Conservation (phyloP, 2,888 invertebrate species). For the Epinotia bilunana region DNA sequence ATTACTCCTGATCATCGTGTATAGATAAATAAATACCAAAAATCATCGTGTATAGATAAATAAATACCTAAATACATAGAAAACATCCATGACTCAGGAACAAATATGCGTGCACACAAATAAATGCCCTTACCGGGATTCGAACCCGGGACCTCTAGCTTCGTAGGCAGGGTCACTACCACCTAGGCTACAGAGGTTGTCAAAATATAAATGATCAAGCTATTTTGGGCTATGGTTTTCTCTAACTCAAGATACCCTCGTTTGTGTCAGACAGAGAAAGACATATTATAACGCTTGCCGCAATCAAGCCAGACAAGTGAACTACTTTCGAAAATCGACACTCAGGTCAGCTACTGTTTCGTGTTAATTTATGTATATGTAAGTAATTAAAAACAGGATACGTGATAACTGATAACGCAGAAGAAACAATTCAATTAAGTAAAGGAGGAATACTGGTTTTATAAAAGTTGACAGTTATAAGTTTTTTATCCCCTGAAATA, state of each 20-base stretch:
- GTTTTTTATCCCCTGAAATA: neutral
- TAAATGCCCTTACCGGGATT: too few species aligned
- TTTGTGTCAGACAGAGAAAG: constrained; percentile 13
- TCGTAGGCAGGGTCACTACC: too few species aligned
- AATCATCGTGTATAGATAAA: too few species aligned
- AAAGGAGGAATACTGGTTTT: neutral
- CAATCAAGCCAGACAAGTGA: constrained; percentile 12
- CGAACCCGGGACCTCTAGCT: too few species aligned
- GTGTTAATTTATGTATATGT: constrained; percentile 20
- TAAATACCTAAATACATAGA: too few species aligned
- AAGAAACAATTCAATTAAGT: constrained; percentile 1
- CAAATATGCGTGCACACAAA: too few species aligned
- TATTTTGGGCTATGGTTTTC: too few species aligned
- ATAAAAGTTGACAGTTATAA: neutral
- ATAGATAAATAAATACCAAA: too few species aligned
- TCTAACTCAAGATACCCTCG: neutral
- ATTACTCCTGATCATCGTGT: too few species aligned
- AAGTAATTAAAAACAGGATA: constrained; percentile 12
- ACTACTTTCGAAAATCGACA: constrained; percentile 32
- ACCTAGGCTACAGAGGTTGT: too few species aligned
- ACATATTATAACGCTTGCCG: neutral
- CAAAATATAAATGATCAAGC: too few species aligned
- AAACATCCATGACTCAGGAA: too few species aligned
- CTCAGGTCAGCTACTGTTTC: constrained; percentile 31
- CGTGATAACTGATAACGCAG: constrained; percentile 8